Evolutionary conservation across 2,797 vertebrate genomes (phyloP).

Genomic region (Toxotes lorentzi): DNA sequence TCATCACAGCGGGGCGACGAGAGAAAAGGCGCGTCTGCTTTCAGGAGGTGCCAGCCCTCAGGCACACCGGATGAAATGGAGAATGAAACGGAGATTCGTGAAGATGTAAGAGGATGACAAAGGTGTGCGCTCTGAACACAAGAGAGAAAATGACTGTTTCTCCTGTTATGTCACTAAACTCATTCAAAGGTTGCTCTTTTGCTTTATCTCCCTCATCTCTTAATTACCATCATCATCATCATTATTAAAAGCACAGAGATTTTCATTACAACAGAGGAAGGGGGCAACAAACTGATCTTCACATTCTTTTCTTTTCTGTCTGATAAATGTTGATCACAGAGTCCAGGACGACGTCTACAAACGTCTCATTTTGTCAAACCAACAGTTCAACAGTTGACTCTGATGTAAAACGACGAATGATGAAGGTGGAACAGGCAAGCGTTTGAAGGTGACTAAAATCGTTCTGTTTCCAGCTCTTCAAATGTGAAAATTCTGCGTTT

Average conservation of each 20-base stretch:
- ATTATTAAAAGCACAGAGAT: too few species aligned
- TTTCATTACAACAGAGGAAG: not conserved
- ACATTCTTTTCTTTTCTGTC: not conserved
- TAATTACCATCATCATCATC: not conserved
- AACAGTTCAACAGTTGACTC: too few species aligned
- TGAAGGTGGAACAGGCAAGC: too few species aligned
- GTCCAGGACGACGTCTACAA: too few species aligned
- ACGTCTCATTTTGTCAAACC: too few species aligned
- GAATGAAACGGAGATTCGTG: slow-evolving; percentile 14
- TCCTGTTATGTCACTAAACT: not conserved
- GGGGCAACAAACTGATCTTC: not conserved
- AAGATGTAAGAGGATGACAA: slow-evolving; percentile 19
- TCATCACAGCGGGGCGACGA: slow-evolving; percentile 12
- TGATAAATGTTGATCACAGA: not conserved
- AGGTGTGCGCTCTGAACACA: slow-evolving; percentile 25
- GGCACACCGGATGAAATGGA: slow-evolving; percentile 20
- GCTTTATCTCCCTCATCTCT: not conserved
- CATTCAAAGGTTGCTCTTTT: not conserved
- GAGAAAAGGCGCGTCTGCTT: slow-evolving; percentile 3
- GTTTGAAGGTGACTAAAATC: too few species aligned
- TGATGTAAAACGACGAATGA: too few species aligned
- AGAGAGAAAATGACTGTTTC: not conserved
- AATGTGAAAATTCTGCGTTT: too few species aligned
- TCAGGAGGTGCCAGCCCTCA: slow-evolving; percentile 16
- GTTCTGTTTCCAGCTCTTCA: not conserved